These are phyloP conservation scores for Hydractinia echinata DNA, from an alignment of 30 jellyfish, hydroid and myxozoan species.

Conservation along the genomic window DNA sequence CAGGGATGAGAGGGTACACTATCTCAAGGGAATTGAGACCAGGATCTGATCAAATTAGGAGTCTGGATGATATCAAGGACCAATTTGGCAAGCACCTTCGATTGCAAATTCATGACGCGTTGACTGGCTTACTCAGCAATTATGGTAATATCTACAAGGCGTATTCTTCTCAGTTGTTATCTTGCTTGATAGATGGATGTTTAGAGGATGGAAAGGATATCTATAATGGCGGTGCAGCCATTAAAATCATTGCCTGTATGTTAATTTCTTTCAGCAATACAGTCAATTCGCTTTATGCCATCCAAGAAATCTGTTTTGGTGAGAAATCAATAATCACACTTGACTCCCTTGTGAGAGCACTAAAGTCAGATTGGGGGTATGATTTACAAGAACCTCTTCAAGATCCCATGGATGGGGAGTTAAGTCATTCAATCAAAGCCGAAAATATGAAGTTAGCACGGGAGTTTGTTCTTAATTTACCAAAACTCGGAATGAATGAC, in stretches of 20 bases:
- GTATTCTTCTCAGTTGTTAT: constrained; percentile 12
- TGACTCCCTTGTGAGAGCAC: constrained; percentile 4
- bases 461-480: constrained; percentile 9
- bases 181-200: constrained; percentile 31
- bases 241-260: constrained; percentile 27
- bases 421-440: not conserved
- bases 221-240: constrained; percentile 32
- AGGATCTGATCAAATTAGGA: constrained; percentile 25
- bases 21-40: constrained; percentile 26
- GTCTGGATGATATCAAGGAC: constrained; percentile 4
- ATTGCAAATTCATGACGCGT: constrained; percentile 21
- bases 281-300: constrained; percentile 30
- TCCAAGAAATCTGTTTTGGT: constrained; percentile 33
- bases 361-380: constrained; percentile 32
- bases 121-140: constrained; percentile 3
- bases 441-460: constrained; percentile 20
- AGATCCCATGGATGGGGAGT: constrained; percentile 30
- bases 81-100: constrained; percentile 35
- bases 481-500: constrained; percentile 12
- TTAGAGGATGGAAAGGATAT: constrained; percentile 10
- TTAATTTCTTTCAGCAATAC: constrained; percentile 28
- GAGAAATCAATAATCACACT: constrained; percentile 8
- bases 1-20: constrained; percentile 33
- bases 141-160: constrained; percentile 19
- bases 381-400: constrained; percentile 33